A percentile compares a stretch with the other conserved stretches of the same genome.
Conservation (phyloP, 2,888 invertebrate species). For the Lasioglossum marginatum region DNA sequence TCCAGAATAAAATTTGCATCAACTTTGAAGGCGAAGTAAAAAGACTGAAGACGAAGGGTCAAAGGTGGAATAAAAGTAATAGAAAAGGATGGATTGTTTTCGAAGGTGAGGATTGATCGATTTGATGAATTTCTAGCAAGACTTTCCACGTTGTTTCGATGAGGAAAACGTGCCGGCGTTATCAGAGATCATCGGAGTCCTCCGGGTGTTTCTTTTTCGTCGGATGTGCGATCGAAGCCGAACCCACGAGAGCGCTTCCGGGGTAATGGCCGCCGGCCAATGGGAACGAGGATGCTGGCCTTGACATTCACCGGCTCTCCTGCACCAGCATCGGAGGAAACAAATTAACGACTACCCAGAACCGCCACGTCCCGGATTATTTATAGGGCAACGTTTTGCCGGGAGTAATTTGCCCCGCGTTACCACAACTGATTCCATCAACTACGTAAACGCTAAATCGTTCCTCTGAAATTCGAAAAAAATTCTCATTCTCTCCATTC, state of each 20-base stretch:
- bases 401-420: conserved; percentile 29
- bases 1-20: background rate
- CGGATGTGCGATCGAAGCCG: conserved; percentile 49
- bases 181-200: conserved; percentile 26
- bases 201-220: conserved; percentile 47
- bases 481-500: background rate
- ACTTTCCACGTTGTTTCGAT: conserved; percentile 10
- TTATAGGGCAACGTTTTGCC: conserved; percentile 38
- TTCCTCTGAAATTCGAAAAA: background rate
- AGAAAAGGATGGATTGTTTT: background rate
- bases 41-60: background rate
- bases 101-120: background rate
- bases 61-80: background rate
- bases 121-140: background rate
- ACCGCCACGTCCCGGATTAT: conserved; percentile 44
- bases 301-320: conserved; percentile 74
- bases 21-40: no score
- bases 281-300: conserved; percentile 74
- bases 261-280: conserved; percentile 72
- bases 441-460: conserved; percentile 13
- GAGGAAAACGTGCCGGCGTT: conserved; percentile 8
- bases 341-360: conserved; percentile 64
- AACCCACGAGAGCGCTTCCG: conserved; percentile 67
- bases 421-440: conserved; percentile 28
- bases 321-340: conserved; percentile 59